Percentiles rank a stretch among this genome's conserved stretches.
Evolutionary conservation across 2,113 vertebrate species (phyloP).

Genomic region (Proteles cristata): DNA sequence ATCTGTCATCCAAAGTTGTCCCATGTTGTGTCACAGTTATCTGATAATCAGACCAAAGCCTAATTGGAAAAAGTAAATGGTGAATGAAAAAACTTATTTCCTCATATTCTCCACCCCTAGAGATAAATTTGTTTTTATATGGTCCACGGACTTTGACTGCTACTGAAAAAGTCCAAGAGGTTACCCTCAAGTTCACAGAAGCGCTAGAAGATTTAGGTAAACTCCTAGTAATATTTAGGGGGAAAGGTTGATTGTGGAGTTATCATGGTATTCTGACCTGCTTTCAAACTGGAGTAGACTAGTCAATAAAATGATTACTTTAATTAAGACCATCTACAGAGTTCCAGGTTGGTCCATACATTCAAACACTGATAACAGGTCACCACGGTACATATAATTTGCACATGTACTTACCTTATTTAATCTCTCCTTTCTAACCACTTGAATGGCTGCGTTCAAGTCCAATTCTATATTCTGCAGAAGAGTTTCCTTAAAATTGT

Average conservation of each 20-base stretch:
- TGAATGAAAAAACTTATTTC: not conserved
- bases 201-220: not conserved
- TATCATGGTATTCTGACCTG: not conserved
- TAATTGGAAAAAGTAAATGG: not conserved
- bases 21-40: not conserved
- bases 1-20: not conserved
- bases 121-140: not conserved
- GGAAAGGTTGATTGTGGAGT: not conserved
- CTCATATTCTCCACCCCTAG: not conserved
- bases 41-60: not conserved
- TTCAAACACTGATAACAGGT: not conserved
- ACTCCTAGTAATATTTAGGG: not conserved
- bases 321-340: not conserved
- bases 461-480: not conserved
- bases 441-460: not conserved
- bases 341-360: not conserved
- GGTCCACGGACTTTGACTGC: not conserved
- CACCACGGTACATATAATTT: not conserved
- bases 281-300: not conserved
- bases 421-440: not conserved
- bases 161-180: not conserved
- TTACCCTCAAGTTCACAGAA: not conserved
- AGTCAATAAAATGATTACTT: not conserved
- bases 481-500: constrained; percentile 30
- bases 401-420: not conserved